Evolutionary conservation across 1,140 invertebrate species (phyloP).

Genomic region (Bombus breviceps): DNA sequence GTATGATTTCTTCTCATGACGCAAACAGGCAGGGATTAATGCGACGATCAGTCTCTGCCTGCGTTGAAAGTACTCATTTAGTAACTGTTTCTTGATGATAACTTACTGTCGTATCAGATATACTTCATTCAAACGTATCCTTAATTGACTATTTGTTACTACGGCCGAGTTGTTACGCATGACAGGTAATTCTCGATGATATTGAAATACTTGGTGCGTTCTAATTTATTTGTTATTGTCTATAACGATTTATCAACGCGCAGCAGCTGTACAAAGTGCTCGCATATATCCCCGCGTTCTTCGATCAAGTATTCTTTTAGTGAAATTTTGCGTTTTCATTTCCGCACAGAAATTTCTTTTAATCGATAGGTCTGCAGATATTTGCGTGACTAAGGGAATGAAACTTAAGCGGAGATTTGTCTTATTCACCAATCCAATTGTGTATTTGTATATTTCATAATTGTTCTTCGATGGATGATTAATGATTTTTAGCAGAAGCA

Average conservation of each 20-base stretch:
- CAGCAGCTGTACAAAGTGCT: no score
- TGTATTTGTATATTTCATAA: no score
- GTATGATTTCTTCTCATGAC: conserved; percentile 5
- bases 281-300: not conserved
- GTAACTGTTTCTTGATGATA: conserved; percentile 30
- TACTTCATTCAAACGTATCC: conserved; percentile 1
- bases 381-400: no score
- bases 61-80: conserved; percentile 32
- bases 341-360: not conserved
- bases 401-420: no score
- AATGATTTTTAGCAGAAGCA: no score
- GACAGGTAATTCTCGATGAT: not conserved
- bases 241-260: not conserved
- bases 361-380: not conserved
- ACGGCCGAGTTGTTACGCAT: not conserved
- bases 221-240: conserved; percentile 28
- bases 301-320: not conserved
- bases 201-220: not conserved
- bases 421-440: no score
- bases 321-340: not conserved
- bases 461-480: no score
- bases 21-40: conserved; percentile 41
- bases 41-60: conserved; percentile 27
- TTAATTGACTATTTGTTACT: conserved; percentile 24
- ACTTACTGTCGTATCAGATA: conserved; percentile 26